Base-by-base conservation (phyloP, 92 coral and sea anemone genomes). In the Parazoanthus atlanticus region DNA sequence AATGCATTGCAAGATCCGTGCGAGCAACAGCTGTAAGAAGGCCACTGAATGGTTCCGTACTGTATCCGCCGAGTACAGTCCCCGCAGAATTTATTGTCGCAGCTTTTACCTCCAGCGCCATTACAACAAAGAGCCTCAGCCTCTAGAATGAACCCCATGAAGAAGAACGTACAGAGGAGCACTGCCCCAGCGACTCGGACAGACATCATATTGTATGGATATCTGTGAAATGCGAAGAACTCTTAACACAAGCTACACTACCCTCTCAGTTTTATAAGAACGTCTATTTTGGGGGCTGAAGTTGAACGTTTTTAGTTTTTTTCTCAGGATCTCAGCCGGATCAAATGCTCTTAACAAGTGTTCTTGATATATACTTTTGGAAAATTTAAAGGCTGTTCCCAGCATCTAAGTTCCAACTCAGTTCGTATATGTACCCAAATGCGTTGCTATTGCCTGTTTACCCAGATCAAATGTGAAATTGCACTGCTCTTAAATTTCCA, bases 1-100 rank as follows among this genome's bases (percentile, higher is more conserved):
- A 83, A 83, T 10, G 73, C 40, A 21, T 83, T 83, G 26, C 86
- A 83, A 1, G 64, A 15, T 4, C 86, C 86, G 6, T 47, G 49
- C 17, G 86, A 36, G 30, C 86, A 83, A 23, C 86, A 83, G 41
- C 29, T 82, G 54, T 52, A 79, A 12, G 33, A 29, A 0, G 76
- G 76, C 33, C 33, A 72, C 21, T 32, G 34, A 9, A 72, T 72
- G 33, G 76, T 72, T 32, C 81, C 61, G 17, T 25, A 76, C 17
- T 32, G 31, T 8, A 8, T 46, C 23, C 33, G 54, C 11, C 82
- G 65, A 6, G 82, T 31, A 31, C 82, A 78, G 34, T 78, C 82
- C 6, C 82, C 82, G 19, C 82, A 78, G 25, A 25, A 78, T 28
- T 78, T 78, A 46, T 40, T 49, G 34, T n/a, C 33, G 23, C 82